Evolutionary conservation across 2,888 invertebrate species (phyloP).

Genomic region (Hypena proboscidalis): DNA sequence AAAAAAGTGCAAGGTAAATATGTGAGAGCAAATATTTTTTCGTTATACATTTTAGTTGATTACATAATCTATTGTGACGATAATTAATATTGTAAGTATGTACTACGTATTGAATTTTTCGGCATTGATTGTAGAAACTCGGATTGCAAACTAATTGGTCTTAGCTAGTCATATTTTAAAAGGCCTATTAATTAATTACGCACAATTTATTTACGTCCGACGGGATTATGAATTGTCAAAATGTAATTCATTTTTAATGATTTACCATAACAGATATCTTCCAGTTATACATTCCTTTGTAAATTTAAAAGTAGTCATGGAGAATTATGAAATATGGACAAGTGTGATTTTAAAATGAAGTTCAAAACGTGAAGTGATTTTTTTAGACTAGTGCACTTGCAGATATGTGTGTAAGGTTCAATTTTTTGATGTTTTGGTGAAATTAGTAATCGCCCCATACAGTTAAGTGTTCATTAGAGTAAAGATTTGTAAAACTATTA

Average conservation of each 20-base stretch:
- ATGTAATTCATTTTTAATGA: constrained; percentile 35
- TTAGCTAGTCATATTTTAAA: constrained; percentile 79
- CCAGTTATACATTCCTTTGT: constrained; percentile 77
- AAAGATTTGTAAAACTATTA: constrained; percentile 74
- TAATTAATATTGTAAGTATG: constrained; percentile 26
- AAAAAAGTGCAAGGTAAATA: not conserved
- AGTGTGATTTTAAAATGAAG: constrained; percentile 77
- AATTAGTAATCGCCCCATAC: constrained; percentile 72
- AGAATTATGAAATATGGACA: constrained; percentile 55
- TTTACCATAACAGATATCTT: constrained; percentile 61
- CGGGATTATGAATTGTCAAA: constrained; percentile 37
- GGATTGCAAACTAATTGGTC: constrained; percentile 53
- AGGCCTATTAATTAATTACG: constrained; percentile 74
- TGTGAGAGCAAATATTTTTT: constrained; percentile 1
- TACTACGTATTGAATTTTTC: constrained; percentile 34
- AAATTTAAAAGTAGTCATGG: constrained; percentile 59
- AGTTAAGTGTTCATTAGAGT: constrained; percentile 83
- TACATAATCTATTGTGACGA: constrained; percentile 12
- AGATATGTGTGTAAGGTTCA: constrained; percentile 72
- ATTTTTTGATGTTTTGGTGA: constrained; percentile 71
- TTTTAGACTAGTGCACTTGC: constrained; percentile 67
- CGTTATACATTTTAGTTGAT: constrained; percentile 9
- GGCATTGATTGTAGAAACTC: constrained; percentile 29
- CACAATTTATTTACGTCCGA: constrained; percentile 68
- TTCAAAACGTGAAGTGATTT: constrained; percentile 70